These are phyloP conservation scores for Sternarchorhynchus goeldii DNA, from an alignment of 2,797 vertebrate species.

Conservation along the genomic window DNA sequence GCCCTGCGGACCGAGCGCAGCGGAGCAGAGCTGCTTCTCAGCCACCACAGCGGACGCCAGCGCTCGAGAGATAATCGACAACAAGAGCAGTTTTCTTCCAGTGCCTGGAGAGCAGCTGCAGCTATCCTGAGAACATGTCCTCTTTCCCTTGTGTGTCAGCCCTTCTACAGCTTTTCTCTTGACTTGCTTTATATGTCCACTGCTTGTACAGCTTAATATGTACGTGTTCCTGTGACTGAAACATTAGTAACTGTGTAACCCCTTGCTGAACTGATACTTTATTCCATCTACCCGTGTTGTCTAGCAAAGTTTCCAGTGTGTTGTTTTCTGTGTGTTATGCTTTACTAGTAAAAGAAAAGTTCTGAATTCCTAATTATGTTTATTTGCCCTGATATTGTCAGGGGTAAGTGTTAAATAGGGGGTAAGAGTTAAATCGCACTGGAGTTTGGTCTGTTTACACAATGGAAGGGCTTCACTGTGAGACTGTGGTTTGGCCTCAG, in stretches of 20 bases:
- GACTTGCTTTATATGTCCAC: conserved; percentile 29
- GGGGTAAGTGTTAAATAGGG: too few species aligned
- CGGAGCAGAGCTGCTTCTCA: conserved; percentile 46
- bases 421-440: too few species aligned
- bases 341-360: conserved; percentile 18
- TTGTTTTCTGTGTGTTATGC: not conserved
- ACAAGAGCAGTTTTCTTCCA: conserved; percentile 50
- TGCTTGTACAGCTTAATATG: conserved; percentile 20
- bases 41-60: conserved; percentile 44
- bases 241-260: conserved; percentile 11
- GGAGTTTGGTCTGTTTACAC: too few species aligned
- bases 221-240: conserved; percentile 31
- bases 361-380: not conserved
- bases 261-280: not conserved
- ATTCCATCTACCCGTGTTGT: not conserved
- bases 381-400: too few species aligned
- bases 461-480: too few species aligned
- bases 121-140: conserved; percentile 27
- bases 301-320: too few species aligned
- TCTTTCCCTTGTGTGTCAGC: conserved; percentile 21
- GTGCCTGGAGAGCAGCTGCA: conserved; percentile 46
- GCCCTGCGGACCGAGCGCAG: conserved; percentile 38
- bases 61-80: conserved; percentile 47
- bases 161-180: conserved; percentile 48
- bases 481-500: too few species aligned